Percentiles rank a stretch among this genome's conserved stretches.
phyloP scores from a whole-genome alignment of 1,140 invertebrate species.

The Hetaerina americana region DNA sequence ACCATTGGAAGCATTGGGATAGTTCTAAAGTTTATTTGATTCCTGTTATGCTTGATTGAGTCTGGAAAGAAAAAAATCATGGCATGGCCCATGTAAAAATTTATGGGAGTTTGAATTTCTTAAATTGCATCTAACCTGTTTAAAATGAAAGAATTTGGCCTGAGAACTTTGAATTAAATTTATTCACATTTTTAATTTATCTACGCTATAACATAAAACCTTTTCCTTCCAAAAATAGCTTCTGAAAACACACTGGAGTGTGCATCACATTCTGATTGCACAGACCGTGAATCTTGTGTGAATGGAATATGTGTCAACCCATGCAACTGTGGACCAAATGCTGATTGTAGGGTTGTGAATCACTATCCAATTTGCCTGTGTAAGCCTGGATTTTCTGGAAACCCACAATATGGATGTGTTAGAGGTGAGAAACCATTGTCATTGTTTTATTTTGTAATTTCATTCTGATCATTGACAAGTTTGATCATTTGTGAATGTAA shows the following conservation, averaged over 20 bases:
- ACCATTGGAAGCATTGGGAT: too few species aligned
- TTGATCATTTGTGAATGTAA: too few species aligned
- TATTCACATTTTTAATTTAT: not conserved
- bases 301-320: constrained; percentile 64
- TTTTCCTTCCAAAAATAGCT: constrained; percentile 14
- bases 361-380: constrained; percentile 75
- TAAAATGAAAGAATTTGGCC: too few species aligned
- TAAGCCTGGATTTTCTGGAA: constrained; percentile 61
- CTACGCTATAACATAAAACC: constrained; percentile 1
- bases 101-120: too few species aligned
- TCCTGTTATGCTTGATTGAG: too few species aligned
- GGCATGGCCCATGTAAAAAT: too few species aligned
- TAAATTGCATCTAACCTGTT: too few species aligned
- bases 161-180: too few species aligned
- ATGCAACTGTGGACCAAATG: constrained; percentile 69
- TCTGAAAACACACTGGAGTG: constrained; percentile 37
- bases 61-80: too few species aligned
- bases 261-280: constrained; percentile 63
- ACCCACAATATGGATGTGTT: constrained; percentile 63
- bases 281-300: constrained; percentile 61
- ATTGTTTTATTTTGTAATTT: too few species aligned
- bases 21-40: too few species aligned
- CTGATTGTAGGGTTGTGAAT: constrained; percentile 61
- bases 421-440: constrained; percentile 45
- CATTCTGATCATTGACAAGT: too few species aligned